These are phyloP conservation scores for Parotia lawesii DNA, from an alignment of 2,113 vertebrate species.

Conservation along the genomic window DNA sequence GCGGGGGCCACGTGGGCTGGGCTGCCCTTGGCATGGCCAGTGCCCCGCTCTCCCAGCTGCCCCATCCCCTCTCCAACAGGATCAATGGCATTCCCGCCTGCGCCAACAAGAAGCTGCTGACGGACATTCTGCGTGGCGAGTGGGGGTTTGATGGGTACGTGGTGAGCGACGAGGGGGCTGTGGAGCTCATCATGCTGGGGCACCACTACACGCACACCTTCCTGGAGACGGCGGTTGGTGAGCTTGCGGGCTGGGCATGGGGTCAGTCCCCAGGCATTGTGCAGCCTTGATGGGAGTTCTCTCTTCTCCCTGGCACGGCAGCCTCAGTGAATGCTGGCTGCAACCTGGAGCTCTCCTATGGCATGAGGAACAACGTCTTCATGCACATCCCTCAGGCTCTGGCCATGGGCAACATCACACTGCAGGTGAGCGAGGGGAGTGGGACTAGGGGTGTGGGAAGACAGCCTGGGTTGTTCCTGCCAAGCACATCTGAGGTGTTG, in stretches of 20 bases:
- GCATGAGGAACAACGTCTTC: conserved; percentile 49
- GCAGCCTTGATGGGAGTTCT: accelerated
- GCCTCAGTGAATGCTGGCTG: conserved; percentile 46
- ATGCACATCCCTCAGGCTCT: conserved; percentile 47
- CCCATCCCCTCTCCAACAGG: not conserved
- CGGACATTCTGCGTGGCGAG: conserved; percentile 56
- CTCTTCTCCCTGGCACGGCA: not conserved
- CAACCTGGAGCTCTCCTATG: conserved; percentile 64
- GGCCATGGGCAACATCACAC: conserved; percentile 54
- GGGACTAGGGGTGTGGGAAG: accelerated
- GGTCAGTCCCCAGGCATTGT: accelerated
- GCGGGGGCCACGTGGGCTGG: accelerated
- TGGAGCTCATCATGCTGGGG: conserved; percentile 63
- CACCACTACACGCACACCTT: conserved; percentile 59
- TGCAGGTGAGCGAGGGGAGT: not conserved
- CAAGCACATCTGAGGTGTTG: not conserved
- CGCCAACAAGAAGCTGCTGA: conserved; percentile 66
- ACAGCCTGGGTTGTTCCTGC: not conserved
- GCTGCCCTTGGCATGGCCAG: accelerated
- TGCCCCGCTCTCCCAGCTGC: accelerated
- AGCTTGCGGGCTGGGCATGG: accelerated
- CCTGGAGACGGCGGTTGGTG: conserved; percentile 59
- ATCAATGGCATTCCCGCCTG: conserved; percentile 65
- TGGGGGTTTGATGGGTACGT: conserved; percentile 70
- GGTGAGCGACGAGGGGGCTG: conserved; percentile 66